Base-by-base conservation (phyloP, 2,888 invertebrate species). In the Amphipoea oculea region DNA sequence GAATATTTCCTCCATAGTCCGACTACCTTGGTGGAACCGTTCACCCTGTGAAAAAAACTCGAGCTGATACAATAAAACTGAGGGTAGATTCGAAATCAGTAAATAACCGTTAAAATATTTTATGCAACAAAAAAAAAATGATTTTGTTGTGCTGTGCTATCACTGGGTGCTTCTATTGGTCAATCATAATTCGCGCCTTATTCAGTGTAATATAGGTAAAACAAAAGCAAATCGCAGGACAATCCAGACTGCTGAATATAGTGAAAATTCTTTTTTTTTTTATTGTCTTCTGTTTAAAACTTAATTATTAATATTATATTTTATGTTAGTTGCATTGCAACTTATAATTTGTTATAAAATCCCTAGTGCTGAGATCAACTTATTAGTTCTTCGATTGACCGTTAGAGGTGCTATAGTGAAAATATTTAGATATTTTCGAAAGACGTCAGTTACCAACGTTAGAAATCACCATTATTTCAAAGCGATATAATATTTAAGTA, bases 381-480 rank as follows among this genome's bases (percentile, higher is more conserved):
- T 36, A 23, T 14, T 66, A 57, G 2, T 62, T 68, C 4, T 60
- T 36, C n/a, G 3, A 78, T 68, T 68, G 67, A 74, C 84, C 65
- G 48, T 20, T 69, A 83, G 74, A 42, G 62, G 86, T 65, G 54
- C 71, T 68, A n/a, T 68, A n/a, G 45, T 66, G 66, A 70, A 62
- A 70, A 57, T 54, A 4, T 40, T 20, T 40, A 23, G 45, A 67
- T 84, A 57, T 57, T 71, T 23, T 67, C 67, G 17, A 66, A 84
- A 85, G 63, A 63, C 62, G 36, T 45, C 67, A 74, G 78, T 88
- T 86, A 88, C 80, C 78, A 82, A 67, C 48, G 29, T 68, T 65
- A 84, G 29, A 62, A 71, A 57, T 65, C 71, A 73, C 23, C n/a
- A 72, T 73, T 45, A 78, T 65, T 73, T 67, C 40, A 67, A 68